phyloP scores from a whole-genome alignment of 1,140 invertebrate species.

The Drosophila mauritiana region DNA sequence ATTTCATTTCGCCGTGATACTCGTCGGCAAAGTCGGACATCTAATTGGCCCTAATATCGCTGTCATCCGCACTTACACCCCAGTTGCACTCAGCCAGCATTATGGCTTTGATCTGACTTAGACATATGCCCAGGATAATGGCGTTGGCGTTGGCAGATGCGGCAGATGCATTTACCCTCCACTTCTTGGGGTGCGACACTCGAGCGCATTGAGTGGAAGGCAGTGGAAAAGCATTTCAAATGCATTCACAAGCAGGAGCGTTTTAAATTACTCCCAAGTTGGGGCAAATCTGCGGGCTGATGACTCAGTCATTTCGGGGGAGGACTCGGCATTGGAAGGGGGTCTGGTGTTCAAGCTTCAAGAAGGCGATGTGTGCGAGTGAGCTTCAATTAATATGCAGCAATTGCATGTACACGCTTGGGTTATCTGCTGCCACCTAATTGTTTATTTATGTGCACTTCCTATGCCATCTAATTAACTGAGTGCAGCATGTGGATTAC shows the following conservation, averaged over 20 bases:
- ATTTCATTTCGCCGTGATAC: constrained; percentile 7
- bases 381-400: constrained; percentile 68
- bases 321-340: neutral
- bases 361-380: constrained; percentile 35
- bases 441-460: constrained; percentile 38
- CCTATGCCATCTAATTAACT: constrained; percentile 57
- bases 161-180: constrained; percentile 11
- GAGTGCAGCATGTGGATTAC: constrained; percentile 35
- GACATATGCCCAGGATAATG: constrained; percentile 54
- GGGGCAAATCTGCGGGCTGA: constrained; percentile 18
- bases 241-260: constrained; percentile 58
- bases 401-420: constrained; percentile 34
- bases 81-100: constrained; percentile 25
- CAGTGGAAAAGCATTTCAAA: constrained; percentile 46
- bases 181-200: constrained; percentile 24
- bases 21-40: constrained; percentile 5
- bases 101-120: constrained; percentile 60
- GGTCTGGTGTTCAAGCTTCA: neutral
- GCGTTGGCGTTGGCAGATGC: constrained; percentile 18
- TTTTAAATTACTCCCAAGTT: constrained; percentile 51
- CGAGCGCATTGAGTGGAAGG: constrained; percentile 36
- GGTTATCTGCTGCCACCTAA: constrained; percentile 16
- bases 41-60: constrained; percentile 52
- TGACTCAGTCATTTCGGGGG: constrained; percentile 27
- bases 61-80: constrained; percentile 29